A percentile compares a stretch with the other conserved stretches of the same genome.
Evolutionary conservation across 1,140 invertebrate species (phyloP).

Genomic region (Diachasma alloeum): DNA sequence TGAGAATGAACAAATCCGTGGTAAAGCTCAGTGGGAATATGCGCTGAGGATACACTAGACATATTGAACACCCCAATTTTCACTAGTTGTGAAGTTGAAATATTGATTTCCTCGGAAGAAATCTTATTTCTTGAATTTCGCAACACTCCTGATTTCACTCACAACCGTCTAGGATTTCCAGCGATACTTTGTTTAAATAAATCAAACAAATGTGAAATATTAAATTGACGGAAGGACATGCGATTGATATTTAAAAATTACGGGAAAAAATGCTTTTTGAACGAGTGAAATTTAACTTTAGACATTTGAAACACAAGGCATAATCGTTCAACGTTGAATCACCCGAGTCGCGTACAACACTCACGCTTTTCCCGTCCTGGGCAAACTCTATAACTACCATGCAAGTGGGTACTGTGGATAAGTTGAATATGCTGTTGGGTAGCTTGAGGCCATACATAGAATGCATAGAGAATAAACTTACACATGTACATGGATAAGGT

Average conservation of each 20-base stretch:
- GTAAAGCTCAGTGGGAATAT: not conserved
- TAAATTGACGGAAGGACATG: too few species aligned
- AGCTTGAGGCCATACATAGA: not conserved
- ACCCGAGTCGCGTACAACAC: not conserved
- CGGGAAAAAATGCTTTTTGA: too few species aligned
- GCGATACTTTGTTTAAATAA: too few species aligned
- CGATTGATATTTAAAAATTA: too few species aligned
- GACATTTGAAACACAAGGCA: not conserved
- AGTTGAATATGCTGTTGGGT: not conserved
- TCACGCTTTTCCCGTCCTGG: slow-evolving; percentile 1
- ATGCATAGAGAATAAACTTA: not conserved
- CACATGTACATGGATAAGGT: not conserved
- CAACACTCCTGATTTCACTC: too few species aligned
- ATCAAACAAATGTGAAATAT: too few species aligned
- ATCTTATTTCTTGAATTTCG: too few species aligned
- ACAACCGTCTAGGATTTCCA: too few species aligned
- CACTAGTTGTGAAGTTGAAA: not conserved
- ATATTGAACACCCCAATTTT: not conserved
- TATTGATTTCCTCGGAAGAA: not conserved
- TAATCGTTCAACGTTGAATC: too few species aligned
- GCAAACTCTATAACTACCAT: slow-evolving; percentile 6
- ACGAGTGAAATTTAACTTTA: not conserved
- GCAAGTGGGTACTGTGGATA: not conserved
- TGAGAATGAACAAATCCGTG: slow-evolving; percentile 7
- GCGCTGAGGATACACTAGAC: slow-evolving; percentile 1